phyloP scores from a whole-genome alignment of 2,888 invertebrate genomes.

The Gnatocerus cornutus region DNA sequence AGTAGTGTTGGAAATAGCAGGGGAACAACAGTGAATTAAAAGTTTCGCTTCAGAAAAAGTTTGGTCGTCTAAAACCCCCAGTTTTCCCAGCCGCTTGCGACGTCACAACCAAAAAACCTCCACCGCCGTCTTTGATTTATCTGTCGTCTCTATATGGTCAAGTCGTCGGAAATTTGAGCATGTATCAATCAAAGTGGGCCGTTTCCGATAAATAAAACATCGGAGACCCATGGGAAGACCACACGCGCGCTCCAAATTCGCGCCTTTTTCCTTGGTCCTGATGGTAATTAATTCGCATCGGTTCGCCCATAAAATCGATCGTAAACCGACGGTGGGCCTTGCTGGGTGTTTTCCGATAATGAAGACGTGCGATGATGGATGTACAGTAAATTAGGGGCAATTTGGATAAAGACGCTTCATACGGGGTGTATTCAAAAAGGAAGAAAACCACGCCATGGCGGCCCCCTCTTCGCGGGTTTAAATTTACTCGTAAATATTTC shows the following conservation, averaged over 20 bases:
- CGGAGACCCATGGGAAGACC: slow-evolving; percentile 35
- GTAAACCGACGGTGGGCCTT: slow-evolving; percentile 20
- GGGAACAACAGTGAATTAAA: no score
- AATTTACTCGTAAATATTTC: slow-evolving; percentile 39
- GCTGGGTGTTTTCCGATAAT: slow-evolving; percentile 22
- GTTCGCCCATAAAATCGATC: slow-evolving; percentile 26
- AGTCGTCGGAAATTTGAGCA: slow-evolving; percentile 23
- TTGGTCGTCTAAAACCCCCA: background rate
- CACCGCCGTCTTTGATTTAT: slow-evolving; percentile 36
- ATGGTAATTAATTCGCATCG: slow-evolving; percentile 33
- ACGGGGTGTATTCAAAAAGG: no score
- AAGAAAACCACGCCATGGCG: background rate
- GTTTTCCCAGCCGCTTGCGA: background rate
- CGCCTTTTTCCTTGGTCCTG: slow-evolving; percentile 15
- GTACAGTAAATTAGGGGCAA: slow-evolving; percentile 31
- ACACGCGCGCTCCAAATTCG: slow-evolving; percentile 35
- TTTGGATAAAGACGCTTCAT: slow-evolving; percentile 24
- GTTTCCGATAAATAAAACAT: slow-evolving; percentile 47
- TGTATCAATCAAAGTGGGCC: slow-evolving; percentile 39
- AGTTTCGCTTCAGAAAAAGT: no score
- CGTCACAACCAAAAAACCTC: slow-evolving; percentile 13
- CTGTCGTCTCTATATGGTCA: slow-evolving; percentile 35
- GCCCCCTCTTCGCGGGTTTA: slow-evolving; percentile 16
- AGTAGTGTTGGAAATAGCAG: no score
- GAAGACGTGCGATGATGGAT: slow-evolving; percentile 30